Percentiles rank a stretch among this genome's conserved stretches.
These are phyloP conservation scores for Ferdinandea cuprea DNA, from an alignment of 2,888 invertebrate genomes.

Conservation along the genomic window DNA sequence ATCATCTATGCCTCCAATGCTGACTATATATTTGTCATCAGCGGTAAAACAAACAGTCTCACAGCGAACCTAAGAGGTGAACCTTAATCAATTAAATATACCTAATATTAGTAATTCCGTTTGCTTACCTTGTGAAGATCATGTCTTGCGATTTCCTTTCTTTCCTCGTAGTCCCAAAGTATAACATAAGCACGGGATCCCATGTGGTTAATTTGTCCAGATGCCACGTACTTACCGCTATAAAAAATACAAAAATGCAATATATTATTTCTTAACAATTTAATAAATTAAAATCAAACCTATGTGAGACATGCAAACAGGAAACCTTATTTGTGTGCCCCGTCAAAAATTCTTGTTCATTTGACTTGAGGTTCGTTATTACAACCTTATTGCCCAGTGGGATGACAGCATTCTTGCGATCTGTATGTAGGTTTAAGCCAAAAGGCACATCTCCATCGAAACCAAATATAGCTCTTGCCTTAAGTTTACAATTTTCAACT, in stretches of 20 bases:
- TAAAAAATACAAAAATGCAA: background rate
- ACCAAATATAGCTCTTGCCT: conserved; percentile 89
- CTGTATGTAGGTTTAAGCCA: conserved; percentile 89
- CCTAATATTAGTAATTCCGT: background rate
- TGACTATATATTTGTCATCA: conserved; percentile 91
- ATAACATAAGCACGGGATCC: conserved; percentile 95
- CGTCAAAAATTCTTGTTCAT: conserved; percentile 89
- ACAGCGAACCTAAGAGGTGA: conserved; percentile 86
- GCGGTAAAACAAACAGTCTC: conserved; percentile 93
- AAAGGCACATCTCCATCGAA: conserved; percentile 87
- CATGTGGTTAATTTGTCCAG: conserved; percentile 95
- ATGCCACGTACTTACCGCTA: conserved; percentile 91
- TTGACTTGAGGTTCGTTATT: conserved; percentile 87
- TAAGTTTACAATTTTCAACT: conserved; percentile 84
- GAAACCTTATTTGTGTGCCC: conserved; percentile 93
- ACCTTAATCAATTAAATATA: background rate
- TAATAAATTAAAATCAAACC: conserved; percentile 74
- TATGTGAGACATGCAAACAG: conserved; percentile 89
- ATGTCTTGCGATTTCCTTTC: conserved; percentile 87
- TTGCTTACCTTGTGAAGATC: conserved; percentile 90
- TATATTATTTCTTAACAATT: background rate
- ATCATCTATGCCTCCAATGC: conserved; percentile 95
- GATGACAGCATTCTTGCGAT: conserved; percentile 88
- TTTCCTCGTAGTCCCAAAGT: conserved; percentile 92
- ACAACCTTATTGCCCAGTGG: conserved; percentile 91